Evolutionary conservation across 2,113 vertebrate species (phyloP), one percentile per base, ranked within the genome.

Genomic region (Rissa tridactyla): DNA sequence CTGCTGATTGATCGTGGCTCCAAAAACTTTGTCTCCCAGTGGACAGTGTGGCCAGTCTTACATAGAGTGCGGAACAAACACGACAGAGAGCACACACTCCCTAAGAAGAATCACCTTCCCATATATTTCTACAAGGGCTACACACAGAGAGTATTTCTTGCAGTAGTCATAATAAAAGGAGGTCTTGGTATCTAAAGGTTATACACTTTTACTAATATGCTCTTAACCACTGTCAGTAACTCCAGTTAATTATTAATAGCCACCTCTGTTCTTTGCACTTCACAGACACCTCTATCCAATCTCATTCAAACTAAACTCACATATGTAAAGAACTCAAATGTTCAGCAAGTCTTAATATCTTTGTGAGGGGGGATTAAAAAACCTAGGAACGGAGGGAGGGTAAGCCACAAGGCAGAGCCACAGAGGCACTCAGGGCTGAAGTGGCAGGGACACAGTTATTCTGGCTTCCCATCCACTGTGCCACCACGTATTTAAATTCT

Each of bases 401-500:
- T 5, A 83, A 64, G 38, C 6, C 55, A 46, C 34, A 38, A 42
- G 12, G 72, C 60, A 95, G 76, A 65, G 42, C 19, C 30, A 83
- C 29, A 49, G 60, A 55, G 18, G 47, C 40, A 71, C 52, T 40
- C 9, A 6, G 42, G 47, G 26, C 10, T 75, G 51, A 68, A 44
- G 38, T 8, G 5, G 12, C 29, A 71, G n/a, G 44, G 29, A 0
- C 30, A 36, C 5, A 55, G 36, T 2, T 51, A 3, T 44, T 62
- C 44, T 60, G 42, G 38, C 23, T 86, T 75, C 76, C 44, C 36
- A 38, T 20, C 13, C 25, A 34, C 44, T 49, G 13, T 32, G 30
- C 21, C 54, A 76, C 4, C 11, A 66, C 13, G 21, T 20, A n/a
- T 9, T 75, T 75, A 58, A 82, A 72, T 22, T 44, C 26, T 47